phyloP scores from a whole-genome alignment of 2,113 vertebrate genomes.

The Rana temporaria region DNA sequence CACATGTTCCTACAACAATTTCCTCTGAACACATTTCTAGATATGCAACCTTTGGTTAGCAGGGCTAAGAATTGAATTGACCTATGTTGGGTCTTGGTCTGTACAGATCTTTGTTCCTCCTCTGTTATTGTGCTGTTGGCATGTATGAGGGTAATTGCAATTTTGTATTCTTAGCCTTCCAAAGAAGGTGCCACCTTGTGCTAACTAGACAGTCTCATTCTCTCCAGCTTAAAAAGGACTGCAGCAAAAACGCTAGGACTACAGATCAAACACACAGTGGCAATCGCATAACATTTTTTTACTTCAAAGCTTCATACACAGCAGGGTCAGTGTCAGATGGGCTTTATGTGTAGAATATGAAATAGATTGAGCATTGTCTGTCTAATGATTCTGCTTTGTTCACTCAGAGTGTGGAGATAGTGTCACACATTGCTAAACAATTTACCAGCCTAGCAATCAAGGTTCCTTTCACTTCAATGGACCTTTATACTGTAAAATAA shows the following conservation, averaged over 20 bases:
- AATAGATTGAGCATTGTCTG: conserved; percentile 6
- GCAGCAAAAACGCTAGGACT: not conserved
- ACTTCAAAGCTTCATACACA: conserved; percentile 8
- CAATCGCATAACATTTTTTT: not conserved
- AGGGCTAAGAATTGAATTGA: too few relatives aligned
- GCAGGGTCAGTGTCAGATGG: not conserved
- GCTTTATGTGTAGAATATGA: not conserved
- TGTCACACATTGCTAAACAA: not conserved
- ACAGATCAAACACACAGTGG: not conserved
- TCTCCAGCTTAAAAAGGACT: not conserved
- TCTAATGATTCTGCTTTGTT: not conserved
- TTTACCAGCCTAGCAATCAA: conserved; percentile 9
- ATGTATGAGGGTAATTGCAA: too few relatives aligned
- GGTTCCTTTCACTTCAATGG: not conserved
- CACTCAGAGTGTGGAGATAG: not conserved
- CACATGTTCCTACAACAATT: too few relatives aligned
- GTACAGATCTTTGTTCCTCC: too few relatives aligned
- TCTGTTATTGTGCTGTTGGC: too few relatives aligned
- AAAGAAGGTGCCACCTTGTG: not conserved
- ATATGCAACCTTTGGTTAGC: too few relatives aligned
- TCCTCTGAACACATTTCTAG: too few relatives aligned
- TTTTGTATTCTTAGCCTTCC: too few relatives aligned
- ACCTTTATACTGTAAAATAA: not conserved
- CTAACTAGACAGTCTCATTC: not conserved
- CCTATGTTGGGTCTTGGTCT: too few relatives aligned